Conservation (phyloP, 2,797 vertebrate genomes). For the Erithacus rubecula region DNA sequence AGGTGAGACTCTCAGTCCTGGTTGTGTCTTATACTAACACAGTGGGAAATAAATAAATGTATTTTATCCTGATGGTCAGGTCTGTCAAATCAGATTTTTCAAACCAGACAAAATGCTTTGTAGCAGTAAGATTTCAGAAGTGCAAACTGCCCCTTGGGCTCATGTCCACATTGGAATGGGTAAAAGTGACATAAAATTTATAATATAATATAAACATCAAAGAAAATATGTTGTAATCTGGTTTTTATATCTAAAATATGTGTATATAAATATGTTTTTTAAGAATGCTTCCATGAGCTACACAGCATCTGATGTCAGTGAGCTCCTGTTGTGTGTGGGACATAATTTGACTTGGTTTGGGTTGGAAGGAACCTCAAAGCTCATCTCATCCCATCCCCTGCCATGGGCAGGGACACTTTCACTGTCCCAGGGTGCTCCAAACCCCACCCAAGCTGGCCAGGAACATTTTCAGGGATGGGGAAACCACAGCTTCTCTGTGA, state of each 20-base stretch:
- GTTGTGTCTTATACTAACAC: accelerated
- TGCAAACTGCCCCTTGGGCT: neutral
- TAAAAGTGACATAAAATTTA: neutral
- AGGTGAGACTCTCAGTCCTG: slow-evolving; percentile 74
- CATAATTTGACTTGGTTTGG: neutral
- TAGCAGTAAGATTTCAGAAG: neutral
- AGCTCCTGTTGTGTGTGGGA: neutral
- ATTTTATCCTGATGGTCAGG: neutral
- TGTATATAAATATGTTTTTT: neutral
- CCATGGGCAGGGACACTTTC: neutral
- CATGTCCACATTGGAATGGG: neutral
- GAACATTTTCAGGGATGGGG: neutral
- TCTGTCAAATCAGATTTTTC: neutral
- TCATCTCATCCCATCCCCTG: neutral
- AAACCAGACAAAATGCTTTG: neutral
- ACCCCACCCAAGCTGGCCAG: accelerated
- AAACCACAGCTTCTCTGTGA: neutral
- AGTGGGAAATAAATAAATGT: neutral
- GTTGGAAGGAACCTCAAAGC: neutral
- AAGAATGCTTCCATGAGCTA: neutral
- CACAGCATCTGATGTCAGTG: neutral
- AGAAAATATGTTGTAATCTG: neutral
- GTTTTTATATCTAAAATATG: neutral
- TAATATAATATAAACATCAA: neutral
- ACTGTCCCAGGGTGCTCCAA: neutral